phyloP scores from a whole-genome alignment of 2,113 vertebrate species.

The Piprites chloris region DNA sequence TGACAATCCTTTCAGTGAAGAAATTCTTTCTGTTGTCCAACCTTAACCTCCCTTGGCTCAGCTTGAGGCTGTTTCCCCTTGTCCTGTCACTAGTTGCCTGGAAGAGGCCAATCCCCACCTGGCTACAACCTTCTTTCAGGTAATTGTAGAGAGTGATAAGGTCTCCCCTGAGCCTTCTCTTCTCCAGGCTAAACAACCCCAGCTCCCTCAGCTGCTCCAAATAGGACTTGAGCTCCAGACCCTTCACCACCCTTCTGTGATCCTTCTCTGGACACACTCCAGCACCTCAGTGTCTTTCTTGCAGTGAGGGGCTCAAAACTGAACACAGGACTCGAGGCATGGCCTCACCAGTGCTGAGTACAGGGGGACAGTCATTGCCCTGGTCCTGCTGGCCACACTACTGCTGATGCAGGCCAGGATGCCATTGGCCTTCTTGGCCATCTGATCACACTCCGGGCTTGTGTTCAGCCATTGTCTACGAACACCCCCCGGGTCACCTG shows the following conservation, averaged over 20 bases:
- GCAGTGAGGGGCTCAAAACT: not conserved
- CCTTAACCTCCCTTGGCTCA: not conserved
- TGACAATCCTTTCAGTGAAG: not conserved
- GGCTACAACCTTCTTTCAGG: not conserved
- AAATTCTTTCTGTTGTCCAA: not conserved
- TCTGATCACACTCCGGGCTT: not conserved
- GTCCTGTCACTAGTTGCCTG: fast-evolving
- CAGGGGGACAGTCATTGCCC: not conserved
- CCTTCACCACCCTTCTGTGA: not conserved
- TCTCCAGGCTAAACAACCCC: not conserved
- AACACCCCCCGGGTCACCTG: not conserved
- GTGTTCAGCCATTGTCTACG: not conserved
- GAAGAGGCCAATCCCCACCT: fast-evolving
- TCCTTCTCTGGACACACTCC: not conserved
- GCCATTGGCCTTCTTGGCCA: not conserved
- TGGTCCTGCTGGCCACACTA: not conserved
- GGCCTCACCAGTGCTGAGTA: not conserved
- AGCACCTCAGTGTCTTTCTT: not conserved
- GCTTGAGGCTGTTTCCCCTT: not conserved
- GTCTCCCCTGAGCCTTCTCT: not conserved
- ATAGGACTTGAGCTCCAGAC: not conserved
- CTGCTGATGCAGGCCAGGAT: not conserved
- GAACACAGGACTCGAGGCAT: not conserved
- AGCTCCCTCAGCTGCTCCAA: not conserved
- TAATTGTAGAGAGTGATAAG: not conserved